Base-by-base conservation (phyloP, 2,888 invertebrate genomes). In the Drosophila neutralis region DNA sequence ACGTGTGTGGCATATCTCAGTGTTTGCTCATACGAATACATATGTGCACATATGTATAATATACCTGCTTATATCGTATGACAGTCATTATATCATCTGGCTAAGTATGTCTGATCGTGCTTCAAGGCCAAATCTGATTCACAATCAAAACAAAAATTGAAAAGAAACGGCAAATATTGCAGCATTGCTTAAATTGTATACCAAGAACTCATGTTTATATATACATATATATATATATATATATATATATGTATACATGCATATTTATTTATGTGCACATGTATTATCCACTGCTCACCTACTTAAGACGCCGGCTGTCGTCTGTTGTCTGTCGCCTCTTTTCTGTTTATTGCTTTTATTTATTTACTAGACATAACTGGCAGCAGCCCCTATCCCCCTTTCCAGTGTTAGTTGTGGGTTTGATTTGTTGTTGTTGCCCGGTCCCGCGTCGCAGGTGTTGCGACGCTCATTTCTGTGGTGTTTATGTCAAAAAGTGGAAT, bases 281-380 rank as follows among this genome's bases (percentile, higher is more conserved):
- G 35, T 57, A 21, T 56, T 7, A 36, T 64, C 33, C 13, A 40
- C 33, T 10, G 60, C 27, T 81, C 70, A 78, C 82, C 85, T 87
- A 82, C 85, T 85, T 87, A 78, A 56, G 77, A 64, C 80, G 70
- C 59, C 81, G 61, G 67, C 79, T 73, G 76, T 53, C 57, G 61
- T 49, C 60, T 65, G 72, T 56, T 45, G 52, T 54, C 78, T 80
- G 81, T 66, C 57, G 52, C 54, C 80, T 74, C 75, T 72, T 53
- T 65, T 63, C 78, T 84, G 89, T 73, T 87, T 86, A 87, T 89
- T 82, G 88, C 82, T 87, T 86, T 86, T 86, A 86, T 86, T 86
- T 86, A 86, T 86, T 86, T 80, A 86, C 87, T 87, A 78, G 76
- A 83, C 83, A 76, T 81, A 83, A 73, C 73, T 86, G 83, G 57